Evolutionary conservation across 2,797 vertebrate genomes (phyloP).

Genomic region (Mormyrops attenuatus): DNA sequence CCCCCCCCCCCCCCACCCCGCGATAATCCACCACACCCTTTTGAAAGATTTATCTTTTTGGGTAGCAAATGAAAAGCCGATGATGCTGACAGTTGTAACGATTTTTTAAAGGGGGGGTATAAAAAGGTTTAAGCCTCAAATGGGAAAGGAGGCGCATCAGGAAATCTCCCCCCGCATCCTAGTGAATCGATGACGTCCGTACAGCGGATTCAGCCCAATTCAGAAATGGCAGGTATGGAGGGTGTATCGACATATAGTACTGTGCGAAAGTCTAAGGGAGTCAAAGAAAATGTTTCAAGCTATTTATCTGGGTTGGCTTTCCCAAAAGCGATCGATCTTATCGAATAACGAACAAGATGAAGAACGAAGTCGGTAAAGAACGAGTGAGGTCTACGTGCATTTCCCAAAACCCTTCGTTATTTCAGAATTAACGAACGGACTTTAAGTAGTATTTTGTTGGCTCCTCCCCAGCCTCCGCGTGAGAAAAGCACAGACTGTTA

Average conservation of each 20-base stretch:
- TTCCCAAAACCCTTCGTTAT: not conserved
- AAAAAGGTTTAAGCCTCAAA: not conserved
- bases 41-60: constrained; percentile 33
- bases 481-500: not conserved
- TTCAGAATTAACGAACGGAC: not conserved
- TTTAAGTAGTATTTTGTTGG: not conserved
- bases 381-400: not conserved
- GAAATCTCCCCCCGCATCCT: not conserved
- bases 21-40: constrained; percentile 45
- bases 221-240: not conserved
- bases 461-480: not conserved
- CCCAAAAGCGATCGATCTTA: not conserved
- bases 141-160: not conserved
- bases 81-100: not conserved
- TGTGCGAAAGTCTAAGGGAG: not conserved
- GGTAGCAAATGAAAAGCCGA: not conserved
- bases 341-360: not conserved
- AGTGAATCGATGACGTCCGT: not conserved
- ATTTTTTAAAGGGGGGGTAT: not conserved
- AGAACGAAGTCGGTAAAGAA: not conserved
- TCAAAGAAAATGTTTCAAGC: not conserved
- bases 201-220: not conserved
- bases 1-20: constrained; percentile 37
- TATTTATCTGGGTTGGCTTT: not conserved
- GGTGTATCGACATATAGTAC: not conserved